phyloP scores from a whole-genome alignment of 2,797 vertebrate species.

The Huso huso region DNA sequence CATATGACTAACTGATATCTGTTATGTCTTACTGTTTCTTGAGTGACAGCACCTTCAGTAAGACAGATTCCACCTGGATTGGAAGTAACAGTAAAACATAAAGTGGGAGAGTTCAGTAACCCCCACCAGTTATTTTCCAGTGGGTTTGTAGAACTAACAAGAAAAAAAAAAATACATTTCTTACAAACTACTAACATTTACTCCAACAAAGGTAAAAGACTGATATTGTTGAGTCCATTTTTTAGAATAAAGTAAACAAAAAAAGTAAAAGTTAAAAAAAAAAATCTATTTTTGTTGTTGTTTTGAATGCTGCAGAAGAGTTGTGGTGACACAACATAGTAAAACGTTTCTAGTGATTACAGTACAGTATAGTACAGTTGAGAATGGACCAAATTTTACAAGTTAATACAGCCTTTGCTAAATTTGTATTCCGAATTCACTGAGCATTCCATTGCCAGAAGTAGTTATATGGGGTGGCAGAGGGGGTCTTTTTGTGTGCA shows the following conservation, averaged over 20 bases:
- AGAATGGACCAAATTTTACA: slow-evolving; percentile 70
- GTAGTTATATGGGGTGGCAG: slow-evolving; percentile 52
- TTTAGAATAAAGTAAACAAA: slow-evolving; percentile 22
- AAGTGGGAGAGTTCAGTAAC: background rate
- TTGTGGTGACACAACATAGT: slow-evolving; percentile 21
- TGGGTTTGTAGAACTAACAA: slow-evolving; percentile 9
- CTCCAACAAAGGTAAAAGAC: slow-evolving; percentile 23
- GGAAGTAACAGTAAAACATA: background rate
- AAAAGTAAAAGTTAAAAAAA: slow-evolving; percentile 29
- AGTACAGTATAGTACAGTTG: slow-evolving; percentile 49
- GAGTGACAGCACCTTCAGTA: background rate
- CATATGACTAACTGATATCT: background rate
- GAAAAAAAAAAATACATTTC: slow-evolving; percentile 34
- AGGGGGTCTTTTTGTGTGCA: slow-evolving; percentile 56
- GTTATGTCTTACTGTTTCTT: background rate
- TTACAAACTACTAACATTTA: slow-evolving; percentile 17
- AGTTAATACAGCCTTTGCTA: slow-evolving; percentile 63
- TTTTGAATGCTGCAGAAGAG: slow-evolving; percentile 31
- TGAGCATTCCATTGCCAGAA: slow-evolving; percentile 64
- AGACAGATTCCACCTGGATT: background rate
- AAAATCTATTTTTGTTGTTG: slow-evolving; percentile 32
- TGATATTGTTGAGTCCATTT: slow-evolving; percentile 11
- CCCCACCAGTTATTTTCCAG: slow-evolving; percentile 36
- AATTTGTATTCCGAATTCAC: slow-evolving; percentile 56
- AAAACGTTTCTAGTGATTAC: slow-evolving; percentile 42